A percentile compares a stretch with the other conserved stretches of the same genome.
These are phyloP conservation scores for Pavo muticus DNA, from an alignment of 2,113 vertebrate genomes.

Conservation along the genomic window DNA sequence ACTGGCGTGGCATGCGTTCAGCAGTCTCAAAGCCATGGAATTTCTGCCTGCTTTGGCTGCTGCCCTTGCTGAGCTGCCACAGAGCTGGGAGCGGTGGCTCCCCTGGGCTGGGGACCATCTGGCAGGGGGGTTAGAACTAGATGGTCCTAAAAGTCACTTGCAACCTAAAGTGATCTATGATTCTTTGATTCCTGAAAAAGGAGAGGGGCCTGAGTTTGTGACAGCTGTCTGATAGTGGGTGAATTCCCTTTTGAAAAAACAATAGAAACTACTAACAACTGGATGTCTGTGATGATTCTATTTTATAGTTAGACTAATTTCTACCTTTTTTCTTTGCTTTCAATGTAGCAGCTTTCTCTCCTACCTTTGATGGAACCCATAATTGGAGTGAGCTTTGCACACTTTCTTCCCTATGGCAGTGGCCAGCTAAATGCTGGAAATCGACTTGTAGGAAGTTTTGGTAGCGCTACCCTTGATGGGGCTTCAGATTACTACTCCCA, in stretches of 20 bases:
- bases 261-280: background rate
- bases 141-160: no score
- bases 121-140: no score
- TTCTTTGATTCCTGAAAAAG: background rate
- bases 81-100: background rate
- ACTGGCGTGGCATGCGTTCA: background rate
- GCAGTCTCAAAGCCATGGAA: background rate
- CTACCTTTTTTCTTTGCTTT: constrained; percentile 32
- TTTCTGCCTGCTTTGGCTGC: background rate
- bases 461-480: constrained; percentile 91
- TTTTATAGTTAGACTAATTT: constrained; percentile 45
- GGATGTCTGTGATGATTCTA: background rate
- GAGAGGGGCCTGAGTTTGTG: background rate
- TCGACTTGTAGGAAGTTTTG: constrained; percentile 90
- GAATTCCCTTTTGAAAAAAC: background rate
- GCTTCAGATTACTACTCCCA: constrained; percentile 96
- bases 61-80: background rate
- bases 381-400: constrained; percentile 91
- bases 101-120: background rate
- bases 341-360: constrained; percentile 88
- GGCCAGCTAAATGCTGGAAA: constrained; percentile 88
- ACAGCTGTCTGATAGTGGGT: background rate
- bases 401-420: constrained; percentile 93
- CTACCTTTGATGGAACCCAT: constrained; percentile 96
- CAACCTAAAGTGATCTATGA: no score